Conservation (phyloP, 2,113 vertebrate genomes). For the Taurulus bubalis region DNA sequence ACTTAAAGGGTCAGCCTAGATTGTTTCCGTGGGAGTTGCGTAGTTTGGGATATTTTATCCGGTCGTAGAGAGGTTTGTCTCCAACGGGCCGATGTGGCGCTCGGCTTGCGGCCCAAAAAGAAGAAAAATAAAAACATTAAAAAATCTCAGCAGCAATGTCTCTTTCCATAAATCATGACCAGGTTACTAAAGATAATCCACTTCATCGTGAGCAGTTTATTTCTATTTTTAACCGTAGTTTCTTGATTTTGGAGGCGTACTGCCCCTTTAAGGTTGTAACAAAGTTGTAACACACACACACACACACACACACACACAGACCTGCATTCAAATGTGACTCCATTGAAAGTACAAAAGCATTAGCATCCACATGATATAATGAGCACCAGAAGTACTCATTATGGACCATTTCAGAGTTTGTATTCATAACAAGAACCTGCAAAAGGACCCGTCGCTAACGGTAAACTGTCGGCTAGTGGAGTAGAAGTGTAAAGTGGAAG, state of each 20-base stretch:
- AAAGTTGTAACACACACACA: background rate
- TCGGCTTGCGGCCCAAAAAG: background rate
- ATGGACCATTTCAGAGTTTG: background rate
- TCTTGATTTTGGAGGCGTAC: background rate
- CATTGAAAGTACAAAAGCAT: background rate
- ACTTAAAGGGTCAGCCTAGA: no score
- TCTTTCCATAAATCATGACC: background rate
- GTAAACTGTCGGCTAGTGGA: background rate
- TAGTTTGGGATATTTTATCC: background rate
- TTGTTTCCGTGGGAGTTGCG: background rate
- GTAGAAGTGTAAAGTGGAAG: background rate
- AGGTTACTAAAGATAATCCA: background rate
- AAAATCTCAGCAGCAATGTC: background rate
- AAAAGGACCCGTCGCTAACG: no score
- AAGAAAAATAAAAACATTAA: background rate
- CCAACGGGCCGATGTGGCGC: background rate
- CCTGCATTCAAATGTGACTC: background rate
- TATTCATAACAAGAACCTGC: background rate
- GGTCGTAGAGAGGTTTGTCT: no score
- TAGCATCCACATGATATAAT: no score
- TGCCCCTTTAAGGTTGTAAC: background rate
- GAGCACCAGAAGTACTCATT: background rate
- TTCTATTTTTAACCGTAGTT: no score
- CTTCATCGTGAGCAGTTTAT: no score
- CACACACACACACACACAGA: no score